Evolutionary conservation across 2,888 invertebrate species (phyloP), one percentile per base, ranked within the genome.

Genomic region (Melikaiella ostensackeni): DNA sequence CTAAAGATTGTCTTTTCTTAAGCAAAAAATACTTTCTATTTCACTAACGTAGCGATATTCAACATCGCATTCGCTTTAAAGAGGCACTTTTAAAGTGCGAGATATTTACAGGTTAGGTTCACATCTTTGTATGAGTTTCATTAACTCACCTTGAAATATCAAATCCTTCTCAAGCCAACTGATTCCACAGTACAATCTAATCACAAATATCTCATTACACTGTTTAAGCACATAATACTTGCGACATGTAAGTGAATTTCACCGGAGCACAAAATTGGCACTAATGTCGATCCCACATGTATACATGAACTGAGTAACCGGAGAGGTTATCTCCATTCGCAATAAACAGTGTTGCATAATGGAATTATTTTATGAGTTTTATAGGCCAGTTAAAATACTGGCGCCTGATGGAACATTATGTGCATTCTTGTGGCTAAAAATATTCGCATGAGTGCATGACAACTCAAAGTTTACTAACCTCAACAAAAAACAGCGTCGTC

Each of bases 211-310:
- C n/a, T 27, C 66, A 70, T 46, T 70, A 11, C 46, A 70, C 46
- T 30, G 9, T 16, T 50, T 46, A 19, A 70, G 27, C 46, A 27
- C 46, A n/a, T 46, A 42, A 16, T 70, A 46, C 42, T 70, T 50
- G 13, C 8, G 30, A 16, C 46, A 46, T 66, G 24, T 21, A 42
- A 42, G 16, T 42, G 9, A 27, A 70, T 30, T 46, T 70, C 13
- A 70, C 66, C 66, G 66, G 66, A 70, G 46, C 66, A 30, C 66
- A 30, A 66, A 24, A 70, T 70, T 70, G 27, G n/a, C 46, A 70
- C 50, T 50, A 24, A 27, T 11, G 57, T 27, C 66, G 66, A 24
- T 70, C 9, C 46, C 50, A 70, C 66, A 70, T 66, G 66, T 70
- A 70, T 50, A 70, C 50, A 50, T 70, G 46, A 42, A 46, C 66